Percentiles rank a stretch among this genome's conserved stretches.
Evolutionary conservation across 2,113 vertebrate genomes (phyloP).

Genomic region (Pardalotus punctatus): DNA sequence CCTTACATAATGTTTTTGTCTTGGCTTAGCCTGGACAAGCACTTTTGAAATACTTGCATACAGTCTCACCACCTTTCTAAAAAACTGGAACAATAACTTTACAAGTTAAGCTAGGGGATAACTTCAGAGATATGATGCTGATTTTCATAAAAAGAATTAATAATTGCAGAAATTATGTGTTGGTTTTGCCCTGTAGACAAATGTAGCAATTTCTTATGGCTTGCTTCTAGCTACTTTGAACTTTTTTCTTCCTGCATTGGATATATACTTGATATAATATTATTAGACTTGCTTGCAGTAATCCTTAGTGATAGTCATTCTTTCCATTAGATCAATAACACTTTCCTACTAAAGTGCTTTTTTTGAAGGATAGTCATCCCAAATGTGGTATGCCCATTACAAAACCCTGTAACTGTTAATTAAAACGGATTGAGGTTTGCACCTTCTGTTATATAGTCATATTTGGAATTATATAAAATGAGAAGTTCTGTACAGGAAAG

Average conservation of each 20-base stretch:
- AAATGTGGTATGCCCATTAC: neutral
- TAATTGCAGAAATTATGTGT: neutral
- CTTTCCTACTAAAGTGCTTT: neutral
- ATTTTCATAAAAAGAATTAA: neutral
- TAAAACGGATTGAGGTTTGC: neutral
- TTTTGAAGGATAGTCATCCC: neutral
- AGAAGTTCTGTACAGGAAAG: neutral
- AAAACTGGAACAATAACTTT: neutral
- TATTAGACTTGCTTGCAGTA: neutral
- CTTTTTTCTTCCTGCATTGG: neutral
- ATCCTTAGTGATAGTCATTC: neutral
- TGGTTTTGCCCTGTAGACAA: neutral
- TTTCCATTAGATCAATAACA: neutral
- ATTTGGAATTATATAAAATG: neutral
- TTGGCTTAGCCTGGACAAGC: neutral
- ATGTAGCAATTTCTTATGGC: neutral
- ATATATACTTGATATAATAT: neutral
- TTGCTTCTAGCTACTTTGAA: neutral
- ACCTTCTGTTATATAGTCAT: constrained; percentile 6
- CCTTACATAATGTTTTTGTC: neutral
- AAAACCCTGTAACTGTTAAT: constrained; percentile 1
- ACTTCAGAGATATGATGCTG: neutral
- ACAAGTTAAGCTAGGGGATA: neutral
- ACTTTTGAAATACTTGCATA: neutral
- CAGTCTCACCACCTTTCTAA: neutral